These are phyloP conservation scores for Phalacrocorax pelagicus DNA, from an alignment of 2,113 vertebrate genomes.

Conservation along the genomic window DNA sequence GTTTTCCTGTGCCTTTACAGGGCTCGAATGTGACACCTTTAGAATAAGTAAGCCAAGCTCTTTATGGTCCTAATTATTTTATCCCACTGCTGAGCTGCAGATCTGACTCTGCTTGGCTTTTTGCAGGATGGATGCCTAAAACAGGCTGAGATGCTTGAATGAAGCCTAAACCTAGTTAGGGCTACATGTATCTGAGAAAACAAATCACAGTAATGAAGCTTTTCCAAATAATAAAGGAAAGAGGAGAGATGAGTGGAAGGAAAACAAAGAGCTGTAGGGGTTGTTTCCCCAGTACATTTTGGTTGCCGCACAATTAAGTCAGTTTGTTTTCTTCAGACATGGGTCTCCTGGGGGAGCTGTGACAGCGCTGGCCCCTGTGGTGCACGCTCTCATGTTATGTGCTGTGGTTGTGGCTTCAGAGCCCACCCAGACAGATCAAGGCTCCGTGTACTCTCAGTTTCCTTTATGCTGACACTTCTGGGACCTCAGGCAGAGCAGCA, in stretches of 20 bases:
- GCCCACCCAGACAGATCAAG: constrained; percentile 54
- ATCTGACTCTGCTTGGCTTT: not conserved
- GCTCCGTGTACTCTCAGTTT: not conserved
- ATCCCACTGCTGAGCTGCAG: not conserved
- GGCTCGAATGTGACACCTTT: not conserved
- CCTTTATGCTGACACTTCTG: not conserved
- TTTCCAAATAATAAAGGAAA: constrained; percentile 7
- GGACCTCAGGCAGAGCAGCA: not conserved
- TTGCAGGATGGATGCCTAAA: not conserved
- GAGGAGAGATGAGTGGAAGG: not conserved
- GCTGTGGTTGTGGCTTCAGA: constrained; percentile 14
- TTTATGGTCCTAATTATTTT: not conserved
- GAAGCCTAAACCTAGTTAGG: not conserved
- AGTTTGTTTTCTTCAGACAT: constrained; percentile 25
- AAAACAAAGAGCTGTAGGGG: constrained; percentile 35
- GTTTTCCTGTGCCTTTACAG: not conserved
- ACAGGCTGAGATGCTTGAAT: not conserved
- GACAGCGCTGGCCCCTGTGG: not conserved
- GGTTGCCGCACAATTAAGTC: constrained; percentile 8
- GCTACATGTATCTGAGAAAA: not conserved
- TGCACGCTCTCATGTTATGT: not conserved
- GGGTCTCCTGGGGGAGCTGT: not conserved
- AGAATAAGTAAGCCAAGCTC: not conserved
- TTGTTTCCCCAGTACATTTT: constrained; percentile 21
- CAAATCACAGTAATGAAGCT: not conserved